Conservation (phyloP, 2,113 vertebrate species). For the Percopsis transmontana region DNA sequence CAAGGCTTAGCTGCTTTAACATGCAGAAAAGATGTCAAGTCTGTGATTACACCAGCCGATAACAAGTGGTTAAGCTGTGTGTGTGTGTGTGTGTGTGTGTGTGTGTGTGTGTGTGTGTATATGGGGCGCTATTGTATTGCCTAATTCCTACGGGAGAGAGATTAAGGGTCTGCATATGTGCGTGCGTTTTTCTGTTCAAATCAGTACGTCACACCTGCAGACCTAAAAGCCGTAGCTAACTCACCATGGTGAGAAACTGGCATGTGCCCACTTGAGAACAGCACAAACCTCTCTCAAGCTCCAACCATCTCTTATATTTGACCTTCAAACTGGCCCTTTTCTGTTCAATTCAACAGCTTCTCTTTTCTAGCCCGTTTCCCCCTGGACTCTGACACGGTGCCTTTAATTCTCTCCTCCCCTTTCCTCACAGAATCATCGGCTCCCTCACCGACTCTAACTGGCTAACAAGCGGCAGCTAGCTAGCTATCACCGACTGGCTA, state of each 20-base stretch:
- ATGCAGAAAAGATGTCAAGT: conserved; percentile 72
- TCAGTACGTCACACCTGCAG: conserved; percentile 6
- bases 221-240: conserved; percentile 3
- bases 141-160: conserved; percentile 12
- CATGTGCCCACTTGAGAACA: conserved; percentile 4
- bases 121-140: conserved; percentile 20
- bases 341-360: conserved; percentile 15
- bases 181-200: not conserved
- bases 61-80: conserved; percentile 47
- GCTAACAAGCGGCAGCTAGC: conserved; percentile 49
- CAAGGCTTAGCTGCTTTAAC: conserved; percentile 67
- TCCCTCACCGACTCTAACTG: conserved; percentile 27
- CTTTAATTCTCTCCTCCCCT: not conserved
- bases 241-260: not conserved
- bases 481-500: conserved; percentile 24
- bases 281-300: conserved; percentile 10
- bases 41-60: conserved; percentile 68
- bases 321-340: not conserved
- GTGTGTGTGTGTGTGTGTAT: not conserved
- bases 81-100: conserved; percentile 38
- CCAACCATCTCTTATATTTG: conserved; percentile 5
- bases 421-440: not conserved
- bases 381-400: not conserved
- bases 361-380: not conserved
- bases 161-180: not conserved